These are phyloP conservation scores for Limnothrissa miodon DNA, from an alignment of 2,113 vertebrate genomes.

Conservation along the genomic window DNA sequence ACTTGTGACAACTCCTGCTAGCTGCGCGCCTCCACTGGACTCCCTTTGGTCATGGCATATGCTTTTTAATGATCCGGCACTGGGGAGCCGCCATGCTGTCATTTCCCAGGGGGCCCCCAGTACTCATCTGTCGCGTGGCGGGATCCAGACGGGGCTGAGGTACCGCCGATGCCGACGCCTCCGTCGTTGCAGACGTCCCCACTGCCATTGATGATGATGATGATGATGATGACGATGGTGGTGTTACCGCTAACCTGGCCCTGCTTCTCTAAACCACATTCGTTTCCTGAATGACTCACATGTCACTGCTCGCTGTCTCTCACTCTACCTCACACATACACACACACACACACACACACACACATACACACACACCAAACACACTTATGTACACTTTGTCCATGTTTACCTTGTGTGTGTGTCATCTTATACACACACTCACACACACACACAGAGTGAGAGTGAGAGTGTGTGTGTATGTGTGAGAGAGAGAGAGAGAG, in stretches of 20 bases:
- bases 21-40: constrained; percentile 81
- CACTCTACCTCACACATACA: not conserved
- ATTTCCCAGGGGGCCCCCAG: constrained; percentile 76
- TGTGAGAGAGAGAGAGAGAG: too few relatives aligned
- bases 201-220: not conserved
- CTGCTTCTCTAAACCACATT: constrained; percentile 73
- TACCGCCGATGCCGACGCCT: constrained; percentile 24
- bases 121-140: constrained; percentile 81
- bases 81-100: constrained; percentile 83
- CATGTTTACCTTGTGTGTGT: not conserved
- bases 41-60: constrained; percentile 84
- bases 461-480: constrained; percentile 5
- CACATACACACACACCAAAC: not conserved
- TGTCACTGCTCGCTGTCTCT: constrained; percentile 62
- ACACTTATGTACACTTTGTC: not conserved
- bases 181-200: not conserved
- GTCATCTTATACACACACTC: not conserved
- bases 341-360: too few relatives aligned
- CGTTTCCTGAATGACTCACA: constrained; percentile 65
- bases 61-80: constrained; percentile 86
- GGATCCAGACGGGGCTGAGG: constrained; percentile 79
- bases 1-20: constrained; percentile 70
- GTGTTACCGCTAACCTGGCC: not conserved
- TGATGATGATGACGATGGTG: not conserved
- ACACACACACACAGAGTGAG: not conserved